Base-by-base conservation (phyloP, 1,140 invertebrate species). In the Apocrypta bakeri region DNA sequence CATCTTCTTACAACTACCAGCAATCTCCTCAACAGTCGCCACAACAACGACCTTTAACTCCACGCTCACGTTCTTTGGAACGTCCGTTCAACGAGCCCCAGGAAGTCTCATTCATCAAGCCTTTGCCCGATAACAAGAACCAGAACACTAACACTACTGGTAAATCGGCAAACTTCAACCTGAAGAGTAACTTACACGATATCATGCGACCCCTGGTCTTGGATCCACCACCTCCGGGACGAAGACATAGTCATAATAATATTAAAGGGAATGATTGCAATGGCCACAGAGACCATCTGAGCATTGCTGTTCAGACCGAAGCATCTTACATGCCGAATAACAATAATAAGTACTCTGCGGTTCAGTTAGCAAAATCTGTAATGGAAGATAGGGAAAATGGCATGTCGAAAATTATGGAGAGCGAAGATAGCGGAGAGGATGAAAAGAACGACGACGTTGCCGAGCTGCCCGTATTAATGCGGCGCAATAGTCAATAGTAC, bases 71-170 rank as follows among this genome's bases (percentile, higher is more conserved):
- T 14, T 82, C 81, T 42, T 17, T 82, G 21, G 81, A 82, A n/a
- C 73, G 80, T n/a, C 21, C 77, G 2, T n/a, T 42, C 76, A 56
- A 86, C 42, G 63, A 81, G 82, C 0, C 66, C 84, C 11, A 27
- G 7, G 88, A 88, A 17, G 84, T 91, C 0, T 92, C 93, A 2
- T 95, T 95, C 81, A 95, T 95, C 85, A 95, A 94, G 87, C 95
- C 95, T 0, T 86, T 96, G 29, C 94, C 95, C 69, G 56, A 8
- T 87, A 85, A 21, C 85, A 84, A 0, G 85, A 81, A 37, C 1
- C 29, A 31, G 0, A 75, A 48, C 83, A 11, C 11, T 42, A 56
- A 48, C 4, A 48, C 27, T 76, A 79, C 14, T 17, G 9, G 25
- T 31, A 21, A 25, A 61, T 33, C 40, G 84, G 29, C 31, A 24